phyloP scores from a whole-genome alignment of 1,140 invertebrate genomes.

The Musca domestica region DNA sequence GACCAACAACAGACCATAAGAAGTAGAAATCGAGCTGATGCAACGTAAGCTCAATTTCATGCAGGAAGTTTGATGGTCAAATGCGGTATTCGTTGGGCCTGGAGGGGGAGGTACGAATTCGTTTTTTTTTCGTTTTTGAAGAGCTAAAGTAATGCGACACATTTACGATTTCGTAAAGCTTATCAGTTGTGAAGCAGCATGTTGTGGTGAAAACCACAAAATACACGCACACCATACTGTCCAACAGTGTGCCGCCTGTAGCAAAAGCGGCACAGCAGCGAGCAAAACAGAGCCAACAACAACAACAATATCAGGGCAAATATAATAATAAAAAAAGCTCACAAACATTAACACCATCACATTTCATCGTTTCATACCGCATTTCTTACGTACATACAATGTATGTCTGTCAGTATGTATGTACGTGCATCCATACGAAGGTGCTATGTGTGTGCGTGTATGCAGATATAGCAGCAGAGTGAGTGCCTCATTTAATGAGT shows the following conservation, averaged over 20 bases:
- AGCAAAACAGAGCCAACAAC: too few relatives aligned
- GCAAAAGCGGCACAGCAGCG: too few relatives aligned
- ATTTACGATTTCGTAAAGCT: constrained; percentile 22
- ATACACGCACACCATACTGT: too few relatives aligned
- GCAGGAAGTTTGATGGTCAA: not conserved
- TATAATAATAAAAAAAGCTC: not conserved
- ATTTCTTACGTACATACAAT: too few relatives aligned
- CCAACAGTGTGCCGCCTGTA: too few relatives aligned
- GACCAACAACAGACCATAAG: too few relatives aligned
- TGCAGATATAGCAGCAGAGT: constrained; percentile 6
- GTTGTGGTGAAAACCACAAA: constrained; percentile 21
- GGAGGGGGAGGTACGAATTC: not conserved
- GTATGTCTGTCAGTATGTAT: not conserved
- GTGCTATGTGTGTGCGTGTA: not conserved
- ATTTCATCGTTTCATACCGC: too few relatives aligned
- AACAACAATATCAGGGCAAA: constrained; percentile 4
- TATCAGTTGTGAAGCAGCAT: constrained; percentile 17
- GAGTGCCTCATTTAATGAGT: constrained; percentile 18
- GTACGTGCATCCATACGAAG: not conserved
- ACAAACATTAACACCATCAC: too few relatives aligned
- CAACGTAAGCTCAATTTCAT: constrained; percentile 9
- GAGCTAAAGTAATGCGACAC: constrained; percentile 14
- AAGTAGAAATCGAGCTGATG: too few relatives aligned
- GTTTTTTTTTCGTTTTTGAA: constrained; percentile 10
- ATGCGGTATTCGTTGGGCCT: not conserved